These are phyloP conservation scores for Sturnira hondurensis DNA, from an alignment of 2,113 vertebrate species.

Conservation along the genomic window DNA sequence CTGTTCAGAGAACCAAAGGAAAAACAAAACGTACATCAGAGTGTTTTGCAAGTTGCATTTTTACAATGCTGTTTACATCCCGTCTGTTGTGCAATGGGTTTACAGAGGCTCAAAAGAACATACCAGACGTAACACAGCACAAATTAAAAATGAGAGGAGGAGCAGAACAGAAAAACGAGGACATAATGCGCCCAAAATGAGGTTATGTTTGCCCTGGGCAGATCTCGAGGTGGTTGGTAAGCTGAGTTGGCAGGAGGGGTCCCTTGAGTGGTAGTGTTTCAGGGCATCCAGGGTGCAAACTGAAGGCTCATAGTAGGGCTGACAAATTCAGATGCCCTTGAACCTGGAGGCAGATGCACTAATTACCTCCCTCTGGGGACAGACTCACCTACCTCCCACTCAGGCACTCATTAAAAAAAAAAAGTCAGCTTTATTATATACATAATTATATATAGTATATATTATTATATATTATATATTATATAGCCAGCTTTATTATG, in stretches of 20 bases:
- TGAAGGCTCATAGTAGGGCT: background rate
- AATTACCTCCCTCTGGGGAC: background rate
- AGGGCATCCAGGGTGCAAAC: background rate
- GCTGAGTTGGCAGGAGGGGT: background rate
- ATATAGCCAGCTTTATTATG: too few relatives aligned
- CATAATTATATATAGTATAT: too few relatives aligned
- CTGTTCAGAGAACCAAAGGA: background rate
- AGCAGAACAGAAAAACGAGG: background rate
- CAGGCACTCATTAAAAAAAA: background rate
- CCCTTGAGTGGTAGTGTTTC: background rate
- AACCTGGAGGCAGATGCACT: background rate
- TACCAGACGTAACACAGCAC: background rate
- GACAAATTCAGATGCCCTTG: background rate
- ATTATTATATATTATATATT: too few relatives aligned
- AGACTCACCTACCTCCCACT: background rate
- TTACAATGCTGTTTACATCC: background rate
- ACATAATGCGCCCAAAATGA: background rate
- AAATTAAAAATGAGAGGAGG: background rate
- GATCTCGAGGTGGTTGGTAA: background rate
- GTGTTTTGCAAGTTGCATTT: constrained; percentile 1
- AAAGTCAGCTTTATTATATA: background rate
- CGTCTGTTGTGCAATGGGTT: background rate
- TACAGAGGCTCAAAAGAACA: constrained; percentile 3
- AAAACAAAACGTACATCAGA: background rate
- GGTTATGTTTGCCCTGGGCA: background rate